These are phyloP conservation scores for Hofmannophila pseudospretella DNA, from an alignment of 2,888 invertebrate genomes.

Conservation along the genomic window DNA sequence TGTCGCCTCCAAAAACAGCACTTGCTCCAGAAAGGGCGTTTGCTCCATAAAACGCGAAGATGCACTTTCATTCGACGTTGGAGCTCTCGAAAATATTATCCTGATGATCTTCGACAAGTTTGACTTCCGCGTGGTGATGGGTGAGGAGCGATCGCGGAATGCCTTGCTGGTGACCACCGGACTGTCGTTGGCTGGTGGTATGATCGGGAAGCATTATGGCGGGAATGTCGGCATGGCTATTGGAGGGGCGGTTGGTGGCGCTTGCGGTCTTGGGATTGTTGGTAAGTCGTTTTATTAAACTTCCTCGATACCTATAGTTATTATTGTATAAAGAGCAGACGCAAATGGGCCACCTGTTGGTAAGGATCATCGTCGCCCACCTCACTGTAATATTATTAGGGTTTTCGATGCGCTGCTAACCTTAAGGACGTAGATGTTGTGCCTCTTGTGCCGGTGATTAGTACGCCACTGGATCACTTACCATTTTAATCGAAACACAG, in stretches of 20 bases:
- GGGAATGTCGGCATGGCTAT: slow-evolving; percentile 59
- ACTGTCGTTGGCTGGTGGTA: slow-evolving; percentile 50
- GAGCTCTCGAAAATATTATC: slow-evolving; percentile 51
- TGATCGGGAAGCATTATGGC: slow-evolving; percentile 61
- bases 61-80: slow-evolving; percentile 46
- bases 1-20: background rate
- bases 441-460: too few relatives aligned
- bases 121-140: slow-evolving; percentile 53
- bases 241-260: slow-evolving; percentile 61
- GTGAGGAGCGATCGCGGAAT: slow-evolving; percentile 32
- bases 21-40: background rate
- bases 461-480: too few relatives aligned
- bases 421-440: too few relatives aligned
- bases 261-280: slow-evolving; percentile 56
- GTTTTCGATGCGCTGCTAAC: too few relatives aligned
- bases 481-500: too few relatives aligned
- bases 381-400: too few relatives aligned
- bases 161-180: slow-evolving; percentile 55
- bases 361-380: background rate
- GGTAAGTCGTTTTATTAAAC: slow-evolving; percentile 34
- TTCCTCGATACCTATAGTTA: background rate
- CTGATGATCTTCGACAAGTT: slow-evolving; percentile 53
- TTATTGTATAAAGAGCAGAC: too few relatives aligned
- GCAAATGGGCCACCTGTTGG: too few relatives aligned
- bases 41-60: background rate